Base-by-base conservation (phyloP, 2,797 vertebrate species). In the Podarcis lilfordi region DNA sequence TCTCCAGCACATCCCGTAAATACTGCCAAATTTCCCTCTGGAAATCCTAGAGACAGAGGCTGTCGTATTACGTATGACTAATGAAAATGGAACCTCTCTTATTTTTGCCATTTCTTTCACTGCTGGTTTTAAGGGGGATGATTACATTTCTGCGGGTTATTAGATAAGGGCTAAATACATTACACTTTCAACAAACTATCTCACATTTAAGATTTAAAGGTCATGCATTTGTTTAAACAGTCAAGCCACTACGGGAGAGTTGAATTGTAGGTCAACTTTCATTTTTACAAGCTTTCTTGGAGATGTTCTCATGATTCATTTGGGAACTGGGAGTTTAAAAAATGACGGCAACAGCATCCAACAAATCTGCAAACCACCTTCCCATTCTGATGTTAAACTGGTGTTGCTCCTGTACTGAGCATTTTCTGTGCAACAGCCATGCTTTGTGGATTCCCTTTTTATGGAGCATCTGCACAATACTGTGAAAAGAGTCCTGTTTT, bases 161-260 rank as follows among this genome's bases (percentile, higher is more conserved):
- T 97, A 96, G 96, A 97, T 97, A 97, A 97, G 95, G 93, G 96
- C 95, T 97, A 97, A 97, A 97, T 96, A 97, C 97, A 97, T 97
- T 97, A 97, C 96, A 97, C 96, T 97, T 97, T 97, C 97, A 97
- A 97, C 96, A 97, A 97, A 97, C 97, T 97, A 95, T 97, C 96
- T 97, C 96, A 96, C 97, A 97, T 97, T 97, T 97, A 96, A 97
- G 96, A 97, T 97, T 96, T 97, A 97, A 97, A 97, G 97, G 97
- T 97, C 97, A 97, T 84, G 76, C 91, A 86, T 97, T 96, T 95
- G 95, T 97, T 94, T 91, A 92, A 96, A 95, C 96, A 94, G 94
- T 94, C 95, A 94, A 95, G 94, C 94, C 95, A 91, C 95, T 92
- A 94, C 92, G 91, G 94, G 91, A 92, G 96, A 96, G 97, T 97